These are phyloP conservation scores for Lipotes vexillifer DNA, from an alignment of 2,113 vertebrate species.

Conservation along the genomic window DNA sequence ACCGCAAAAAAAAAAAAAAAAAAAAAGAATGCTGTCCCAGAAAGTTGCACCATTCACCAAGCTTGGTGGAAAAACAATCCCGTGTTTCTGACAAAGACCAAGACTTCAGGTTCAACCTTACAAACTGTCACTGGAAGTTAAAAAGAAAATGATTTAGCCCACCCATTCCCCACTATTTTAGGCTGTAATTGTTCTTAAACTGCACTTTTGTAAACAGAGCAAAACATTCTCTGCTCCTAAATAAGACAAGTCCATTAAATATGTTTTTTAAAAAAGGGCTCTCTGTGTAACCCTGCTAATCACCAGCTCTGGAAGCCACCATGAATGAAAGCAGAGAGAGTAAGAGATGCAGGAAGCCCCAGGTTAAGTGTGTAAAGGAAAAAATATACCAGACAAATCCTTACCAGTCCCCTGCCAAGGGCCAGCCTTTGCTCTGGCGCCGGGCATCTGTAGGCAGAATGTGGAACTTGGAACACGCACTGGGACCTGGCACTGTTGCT, in stretches of 20 bases:
- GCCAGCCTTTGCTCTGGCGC: conserved; percentile 6
- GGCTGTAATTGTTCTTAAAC: background rate
- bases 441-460: conserved; percentile 1
- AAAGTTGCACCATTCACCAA: background rate
- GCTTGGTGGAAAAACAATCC: background rate
- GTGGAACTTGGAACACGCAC: conserved; percentile 53
- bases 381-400: background rate
- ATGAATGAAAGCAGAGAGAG: background rate
- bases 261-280: background rate
- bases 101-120: background rate
- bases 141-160: background rate
- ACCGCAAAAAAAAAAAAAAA: background rate
- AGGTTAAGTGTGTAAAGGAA: background rate
- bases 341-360: background rate
- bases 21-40: background rate
- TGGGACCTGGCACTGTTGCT: conserved; percentile 47
- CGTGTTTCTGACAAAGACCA: background rate
- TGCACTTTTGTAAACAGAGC: background rate
- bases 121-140: background rate
- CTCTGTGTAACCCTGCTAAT: background rate
- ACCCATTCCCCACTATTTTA: background rate
- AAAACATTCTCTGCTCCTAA: background rate
- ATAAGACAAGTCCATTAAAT: background rate
- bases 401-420: conserved; percentile 11
- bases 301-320: background rate